A percentile compares a stretch with the other conserved stretches of the same genome.
These are phyloP conservation scores for Kryphioiulus occultus DNA, from an alignment of 2,888 invertebrate species.

Conservation along the genomic window DNA sequence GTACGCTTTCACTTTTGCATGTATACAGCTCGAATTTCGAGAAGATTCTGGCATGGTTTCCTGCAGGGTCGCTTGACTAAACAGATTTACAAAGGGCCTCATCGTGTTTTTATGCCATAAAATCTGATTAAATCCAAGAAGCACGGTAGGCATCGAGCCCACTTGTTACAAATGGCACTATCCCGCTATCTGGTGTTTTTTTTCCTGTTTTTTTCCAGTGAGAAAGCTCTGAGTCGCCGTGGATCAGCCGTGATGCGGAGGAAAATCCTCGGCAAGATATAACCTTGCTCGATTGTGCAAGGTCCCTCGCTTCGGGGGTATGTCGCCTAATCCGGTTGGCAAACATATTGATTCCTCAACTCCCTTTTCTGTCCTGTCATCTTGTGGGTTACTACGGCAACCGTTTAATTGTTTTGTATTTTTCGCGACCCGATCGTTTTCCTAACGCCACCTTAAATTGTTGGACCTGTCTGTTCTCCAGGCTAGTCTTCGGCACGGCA, in stretches of 20 bases:
- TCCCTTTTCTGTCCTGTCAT: constrained; percentile 17
- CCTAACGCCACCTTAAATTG: constrained; percentile 20
- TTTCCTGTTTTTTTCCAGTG: background rate
- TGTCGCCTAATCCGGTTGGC: background rate
- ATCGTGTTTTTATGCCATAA: background rate
- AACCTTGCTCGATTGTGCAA: background rate
- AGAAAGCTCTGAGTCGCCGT: background rate
- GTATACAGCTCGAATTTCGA: too few species aligned
- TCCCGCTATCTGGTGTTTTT: background rate
- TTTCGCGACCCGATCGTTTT: constrained; percentile 14
- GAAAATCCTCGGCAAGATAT: background rate
- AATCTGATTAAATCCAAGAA: background rate
- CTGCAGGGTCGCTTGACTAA: too few species aligned
- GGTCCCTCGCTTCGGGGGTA: background rate
- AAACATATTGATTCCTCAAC: background rate
- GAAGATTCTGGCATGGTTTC: background rate
- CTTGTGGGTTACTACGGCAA: constrained; percentile 24
- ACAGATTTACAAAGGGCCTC: background rate
- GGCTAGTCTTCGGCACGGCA: background rate
- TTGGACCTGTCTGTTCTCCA: constrained; percentile 17
- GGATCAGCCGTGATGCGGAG: background rate
- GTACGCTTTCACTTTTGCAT: too few species aligned
- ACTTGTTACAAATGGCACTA: background rate
- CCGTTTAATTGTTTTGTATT: constrained; percentile 28
- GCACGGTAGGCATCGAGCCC: background rate